Evolutionary conservation across 1,140 invertebrate genomes (phyloP), one percentile per base, ranked within the genome.

Genomic region (Procambarus virginalis): DNA sequence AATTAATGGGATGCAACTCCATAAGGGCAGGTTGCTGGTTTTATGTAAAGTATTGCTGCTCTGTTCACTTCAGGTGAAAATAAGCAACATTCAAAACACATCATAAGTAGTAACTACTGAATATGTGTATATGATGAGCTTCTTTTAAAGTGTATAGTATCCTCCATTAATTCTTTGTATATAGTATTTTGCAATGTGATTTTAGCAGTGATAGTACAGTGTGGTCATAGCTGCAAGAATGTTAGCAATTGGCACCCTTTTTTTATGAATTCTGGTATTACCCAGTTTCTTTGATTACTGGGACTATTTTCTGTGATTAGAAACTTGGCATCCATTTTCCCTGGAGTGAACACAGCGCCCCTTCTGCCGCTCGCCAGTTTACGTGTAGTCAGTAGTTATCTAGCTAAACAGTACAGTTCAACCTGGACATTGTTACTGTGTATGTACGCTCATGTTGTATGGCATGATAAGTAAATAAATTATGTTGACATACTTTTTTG

Each of bases 381-480:
- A 89, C 87, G 87, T 89, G 82, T 89, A 89, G 87, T 89, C 87
- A 89, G 87, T 89, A 89, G 87, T 84, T 83, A 87, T 87, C 82
- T 89, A 89, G 81, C 75, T 84, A 83, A 51, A 89, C 87, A 84
- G 87, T 89, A 89, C 87, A 89, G 80, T 83, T 89, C 87, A 89
- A 89, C 81, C 70, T 79, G 75, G 75, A 89, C 87, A 89, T 89
- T 89, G 87, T 89, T 89, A 89, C 87, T 84, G 87, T 89, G 87
- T 89, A 89, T 89, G 87, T 89, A 84, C 58, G 87, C 87, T 89
- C 87, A 89, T 89, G 84, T 86, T 86, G 75, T 89, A 89, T 89
- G 87, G 87, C 87, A 89, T 89, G 87, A 87, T 89, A 89, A 89
- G 80, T 89, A 83, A 89, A 89, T 89, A 89, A 89, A 89, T 83